Percentiles rank a stretch among this genome's conserved stretches.
These are phyloP conservation scores for Leucophenga montana DNA, from an alignment of 2,888 invertebrate genomes.

Conservation along the genomic window DNA sequence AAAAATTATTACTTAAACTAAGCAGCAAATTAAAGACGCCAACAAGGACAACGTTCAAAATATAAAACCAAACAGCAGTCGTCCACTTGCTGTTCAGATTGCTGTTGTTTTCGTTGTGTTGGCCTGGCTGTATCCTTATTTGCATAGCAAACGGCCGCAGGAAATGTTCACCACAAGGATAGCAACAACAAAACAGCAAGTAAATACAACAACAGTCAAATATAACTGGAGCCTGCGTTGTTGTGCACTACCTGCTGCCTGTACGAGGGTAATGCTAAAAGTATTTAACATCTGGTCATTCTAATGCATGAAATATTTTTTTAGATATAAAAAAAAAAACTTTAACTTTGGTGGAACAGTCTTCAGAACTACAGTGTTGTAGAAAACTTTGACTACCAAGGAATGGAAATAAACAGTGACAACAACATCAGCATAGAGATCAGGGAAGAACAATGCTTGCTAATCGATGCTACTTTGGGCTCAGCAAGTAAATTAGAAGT, in stretches of 20 bases:
- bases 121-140: constrained; percentile 51
- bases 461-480: no score
- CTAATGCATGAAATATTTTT: no score
- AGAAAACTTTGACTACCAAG: no score
- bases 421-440: no score
- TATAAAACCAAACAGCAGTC: neutral
- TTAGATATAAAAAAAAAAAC: no score
- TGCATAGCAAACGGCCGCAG: constrained; percentile 55
- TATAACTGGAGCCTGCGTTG: neutral
- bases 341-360: no score
- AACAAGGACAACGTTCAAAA: neutral
- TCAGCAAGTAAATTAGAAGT: no score
- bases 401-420: no score
- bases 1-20: neutral
- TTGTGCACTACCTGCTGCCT: constrained; percentile 12
- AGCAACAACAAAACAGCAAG: constrained; percentile 24
- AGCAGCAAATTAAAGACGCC: constrained; percentile 2
- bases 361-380: no score
- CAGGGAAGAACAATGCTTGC: no score
- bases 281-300: no score
- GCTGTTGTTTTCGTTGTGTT: neutral
- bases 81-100: constrained; percentile 1
- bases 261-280: no score
- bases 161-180: constrained; percentile 51
- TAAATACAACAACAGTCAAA: constrained; percentile 4